Evolutionary conservation across 2,888 invertebrate species (phyloP).

Genomic region (Ennomos quercinarius): DNA sequence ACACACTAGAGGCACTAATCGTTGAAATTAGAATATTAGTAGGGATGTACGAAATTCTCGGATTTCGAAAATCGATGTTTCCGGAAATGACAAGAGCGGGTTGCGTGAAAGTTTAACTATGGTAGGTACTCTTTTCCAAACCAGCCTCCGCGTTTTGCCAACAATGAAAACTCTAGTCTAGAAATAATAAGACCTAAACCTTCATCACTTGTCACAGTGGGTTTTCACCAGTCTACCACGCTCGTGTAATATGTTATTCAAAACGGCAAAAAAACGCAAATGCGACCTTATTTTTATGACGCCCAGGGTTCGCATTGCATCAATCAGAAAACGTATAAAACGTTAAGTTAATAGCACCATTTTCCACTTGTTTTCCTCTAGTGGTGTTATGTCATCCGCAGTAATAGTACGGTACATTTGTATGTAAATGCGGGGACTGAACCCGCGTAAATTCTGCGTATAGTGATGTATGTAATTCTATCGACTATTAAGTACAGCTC

Average conservation of each 20-base stretch:
- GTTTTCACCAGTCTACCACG: slow-evolving; percentile 16
- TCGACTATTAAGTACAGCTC: neutral
- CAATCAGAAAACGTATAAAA: slow-evolving; percentile 50
- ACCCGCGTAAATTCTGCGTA: slow-evolving; percentile 18
- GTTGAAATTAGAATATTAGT: no score
- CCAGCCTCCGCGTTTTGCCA: no score
- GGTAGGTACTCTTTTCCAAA: no score
- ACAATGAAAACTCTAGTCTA: no score
- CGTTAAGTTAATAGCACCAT: slow-evolving; percentile 51
- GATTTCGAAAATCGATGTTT: no score
- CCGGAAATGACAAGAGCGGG: no score
- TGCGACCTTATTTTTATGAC: slow-evolving; percentile 43
- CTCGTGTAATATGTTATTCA: slow-evolving; percentile 39
- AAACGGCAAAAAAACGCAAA: slow-evolving; percentile 36
- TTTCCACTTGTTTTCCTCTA: slow-evolving; percentile 53
- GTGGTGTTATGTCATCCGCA: slow-evolving; percentile 53
- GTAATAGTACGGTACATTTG: slow-evolving; percentile 50
- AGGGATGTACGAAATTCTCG: no score
- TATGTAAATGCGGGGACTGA: slow-evolving; percentile 46
- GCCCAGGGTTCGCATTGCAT: slow-evolving; percentile 47
- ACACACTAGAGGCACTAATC: no score
- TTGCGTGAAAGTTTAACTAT: no score
- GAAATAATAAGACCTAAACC: no score
- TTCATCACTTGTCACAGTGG: slow-evolving; percentile 1
- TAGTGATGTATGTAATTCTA: slow-evolving; percentile 12